Evolutionary conservation across 1,140 invertebrate species (phyloP), one percentile per base, ranked within the genome.

Genomic region (Pissodes strobi): DNA sequence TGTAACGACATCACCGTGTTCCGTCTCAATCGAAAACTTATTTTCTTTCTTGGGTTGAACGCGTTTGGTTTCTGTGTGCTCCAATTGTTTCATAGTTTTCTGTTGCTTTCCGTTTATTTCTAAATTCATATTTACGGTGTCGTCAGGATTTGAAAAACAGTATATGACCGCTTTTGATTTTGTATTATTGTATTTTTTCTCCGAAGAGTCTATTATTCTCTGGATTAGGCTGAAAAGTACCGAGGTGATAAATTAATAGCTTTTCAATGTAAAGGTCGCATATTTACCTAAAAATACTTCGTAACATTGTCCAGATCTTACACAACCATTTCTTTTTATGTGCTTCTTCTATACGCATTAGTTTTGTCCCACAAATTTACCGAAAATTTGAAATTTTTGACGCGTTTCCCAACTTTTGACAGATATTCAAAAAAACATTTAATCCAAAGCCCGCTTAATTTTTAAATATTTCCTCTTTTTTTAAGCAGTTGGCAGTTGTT

Each of bases 191-290:
- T 69, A 69, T 30, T 66, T 60, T 55, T 59, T 69, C 17, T 69
- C 67, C 21, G 66, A 61, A 30, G 59, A 60, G 39, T 69, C 67
- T 9, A 69, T 58, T 34, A 69, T 69, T 41, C 59, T 48, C 13
- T 69, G 67, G 37, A 69, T 65, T 55, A 69, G 51, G 39, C 67
- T 66, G 41, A 60, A 63, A 49, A 65, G n/a, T n/a, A n/a, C n/a
- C n/a, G n/a, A n/a, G n/a, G n/a, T n/a, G n/a, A n/a, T n/a, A n/a
- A n/a, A n/a, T n/a, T n/a, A n/a, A n/a, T n/a, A n/a, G n/a, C n/a
- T n/a, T n/a, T n/a, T n/a, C n/a, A 17, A 9, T n/a, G 15, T 41
- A 41, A 10, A 6, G n/a, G 15, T 41, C 5, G 13, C 2, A 46
- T 46, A 46, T 17, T 21, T 46, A 46, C 43, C 43, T 46, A 19